phyloP scores from a whole-genome alignment of 1,140 invertebrate species.

The Drosophila murphyi region DNA sequence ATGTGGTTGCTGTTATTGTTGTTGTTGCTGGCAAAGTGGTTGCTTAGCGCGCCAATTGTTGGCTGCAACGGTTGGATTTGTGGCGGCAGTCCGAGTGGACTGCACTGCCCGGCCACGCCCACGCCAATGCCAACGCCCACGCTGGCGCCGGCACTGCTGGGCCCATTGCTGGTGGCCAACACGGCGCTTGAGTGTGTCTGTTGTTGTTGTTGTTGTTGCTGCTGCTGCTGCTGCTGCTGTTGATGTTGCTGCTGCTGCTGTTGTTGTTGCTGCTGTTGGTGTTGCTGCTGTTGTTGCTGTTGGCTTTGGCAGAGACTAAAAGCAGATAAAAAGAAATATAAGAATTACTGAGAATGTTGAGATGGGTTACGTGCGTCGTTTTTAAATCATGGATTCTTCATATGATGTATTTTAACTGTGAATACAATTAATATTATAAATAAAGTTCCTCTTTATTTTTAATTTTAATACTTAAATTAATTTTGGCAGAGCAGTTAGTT shows the following conservation, averaged over 20 bases:
- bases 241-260: constrained; percentile 56
- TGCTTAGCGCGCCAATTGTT: constrained; percentile 69
- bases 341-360: neutral
- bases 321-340: neutral
- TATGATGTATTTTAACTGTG: no score
- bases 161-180: constrained; percentile 77
- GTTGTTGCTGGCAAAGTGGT: constrained; percentile 55
- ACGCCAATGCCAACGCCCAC: constrained; percentile 65
- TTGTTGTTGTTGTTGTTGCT: constrained; percentile 58
- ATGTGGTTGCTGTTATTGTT: constrained; percentile 5
- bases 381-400: no score
- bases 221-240: constrained; percentile 58
- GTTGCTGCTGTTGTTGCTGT: constrained; percentile 45
- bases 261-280: constrained; percentile 43
- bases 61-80: constrained; percentile 79
- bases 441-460: no score
- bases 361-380: no score
- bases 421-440: no score
- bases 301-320: constrained; percentile 69
- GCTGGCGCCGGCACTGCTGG: constrained; percentile 73
- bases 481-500: no score
- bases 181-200: constrained; percentile 65
- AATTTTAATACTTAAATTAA: no score
- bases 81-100: constrained; percentile 72
- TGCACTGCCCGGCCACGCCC: constrained; percentile 68